Evolutionary conservation across 30 jellyfish, hydroid and myxozoan species (phyloP), one percentile per base, ranked within the genome.

Genomic region (Sanderia malayensis): DNA sequence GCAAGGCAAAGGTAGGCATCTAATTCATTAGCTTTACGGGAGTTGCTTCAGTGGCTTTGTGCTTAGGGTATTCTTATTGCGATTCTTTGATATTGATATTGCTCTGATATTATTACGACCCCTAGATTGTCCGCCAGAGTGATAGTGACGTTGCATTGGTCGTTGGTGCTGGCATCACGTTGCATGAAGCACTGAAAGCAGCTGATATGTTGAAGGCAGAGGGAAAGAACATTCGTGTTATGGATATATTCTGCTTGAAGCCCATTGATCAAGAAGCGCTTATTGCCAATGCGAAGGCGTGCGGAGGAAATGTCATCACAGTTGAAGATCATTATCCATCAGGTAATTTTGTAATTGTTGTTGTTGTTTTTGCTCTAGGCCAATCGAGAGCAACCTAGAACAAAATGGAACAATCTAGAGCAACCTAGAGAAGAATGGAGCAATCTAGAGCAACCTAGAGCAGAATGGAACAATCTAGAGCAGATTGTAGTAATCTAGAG

Each of bases 311-410:
- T 31, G 83, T 92, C 23, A 31, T 92, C 61, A 82, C 95, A 68
- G 96, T 92, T 46, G 99, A 92, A 70, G 99, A 92, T 78, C 99
- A 92, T 58, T 92, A 92, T 60, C 93, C 96, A n/a, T 84, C 93
- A 81, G 99, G 99, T 80, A 46, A 45, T 29, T 13, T 4, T n/a
- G n/a, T n/a, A n/a, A n/a, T n/a, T n/a, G n/a, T n/a, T n/a, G n/a
- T n/a, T n/a, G n/a, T n/a, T n/a, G n/a, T n/a, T n/a, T n/a, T n/a
- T n/a, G n/a, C n/a, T n/a, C n/a, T n/a, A n/a, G n/a, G n/a, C n/a
- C n/a, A n/a, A n/a, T n/a, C n/a, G n/a, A n/a, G n/a, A n/a, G n/a
- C n/a, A n/a, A n/a, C n/a, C n/a, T n/a, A n/a, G n/a, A n/a, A n/a
- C n/a, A n/a, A n/a, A n/a, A n/a, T n/a, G n/a, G n/a, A n/a, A n/a